phyloP scores from a whole-genome alignment of 2,113 vertebrate genomes.

The Chamaea fasciata region DNA sequence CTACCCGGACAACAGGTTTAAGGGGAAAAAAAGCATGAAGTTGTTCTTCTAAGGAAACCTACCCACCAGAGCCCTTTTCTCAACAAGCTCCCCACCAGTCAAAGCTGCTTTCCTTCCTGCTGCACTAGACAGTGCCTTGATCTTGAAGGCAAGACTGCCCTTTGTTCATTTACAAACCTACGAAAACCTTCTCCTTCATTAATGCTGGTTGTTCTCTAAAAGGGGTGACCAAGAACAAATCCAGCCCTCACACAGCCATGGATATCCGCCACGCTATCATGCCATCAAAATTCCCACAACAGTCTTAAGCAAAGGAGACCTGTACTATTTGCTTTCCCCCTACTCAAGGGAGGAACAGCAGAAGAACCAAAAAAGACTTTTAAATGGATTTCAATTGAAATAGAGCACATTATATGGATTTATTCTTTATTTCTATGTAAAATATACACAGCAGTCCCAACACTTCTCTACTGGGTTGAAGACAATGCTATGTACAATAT shows the following conservation, averaged over 20 bases:
- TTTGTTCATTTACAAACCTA: background rate
- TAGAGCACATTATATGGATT: background rate
- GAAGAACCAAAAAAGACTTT: background rate
- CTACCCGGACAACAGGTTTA: no score
- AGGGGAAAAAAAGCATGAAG: rapidly evolving
- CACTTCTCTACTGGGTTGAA: background rate
- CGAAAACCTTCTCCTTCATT: background rate
- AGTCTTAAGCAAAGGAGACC: background rate
- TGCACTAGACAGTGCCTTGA: rapidly evolving
- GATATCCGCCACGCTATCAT: rapidly evolving
- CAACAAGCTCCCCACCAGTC: background rate
- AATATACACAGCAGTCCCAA: background rate
- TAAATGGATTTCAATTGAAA: background rate
- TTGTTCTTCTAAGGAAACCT: background rate
- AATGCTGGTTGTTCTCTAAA: background rate
- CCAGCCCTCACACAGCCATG: rapidly evolving
- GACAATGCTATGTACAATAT: rapidly evolving
- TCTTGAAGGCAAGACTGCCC: background rate
- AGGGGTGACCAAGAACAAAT: background rate
- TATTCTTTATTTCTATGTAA: background rate
- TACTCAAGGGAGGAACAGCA: background rate
- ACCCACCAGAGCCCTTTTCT: rapidly evolving
- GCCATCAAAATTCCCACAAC: background rate
- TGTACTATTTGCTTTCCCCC: background rate
- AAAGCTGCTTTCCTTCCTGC: background rate